These are phyloP conservation scores for Catharus bicknelli DNA, from an alignment of 2,113 vertebrate species.

Conservation along the genomic window DNA sequence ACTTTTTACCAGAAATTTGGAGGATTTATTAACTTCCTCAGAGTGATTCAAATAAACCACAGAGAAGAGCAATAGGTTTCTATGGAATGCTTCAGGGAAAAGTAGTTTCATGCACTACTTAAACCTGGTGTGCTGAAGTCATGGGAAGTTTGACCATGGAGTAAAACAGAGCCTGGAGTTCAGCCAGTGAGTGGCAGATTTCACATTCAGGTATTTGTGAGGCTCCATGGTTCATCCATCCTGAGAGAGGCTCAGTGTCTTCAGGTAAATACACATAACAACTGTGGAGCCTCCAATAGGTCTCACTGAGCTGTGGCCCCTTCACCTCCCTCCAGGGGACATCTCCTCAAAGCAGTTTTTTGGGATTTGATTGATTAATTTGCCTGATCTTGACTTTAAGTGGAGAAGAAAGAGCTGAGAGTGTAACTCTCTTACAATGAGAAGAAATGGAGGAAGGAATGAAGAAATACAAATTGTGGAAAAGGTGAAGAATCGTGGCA, in stretches of 20 bases:
- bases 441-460: neutral
- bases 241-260: neutral
- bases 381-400: neutral
- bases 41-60: neutral
- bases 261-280: neutral
- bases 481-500: neutral
- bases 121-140: slow-evolving; percentile 4
- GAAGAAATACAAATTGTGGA: neutral
- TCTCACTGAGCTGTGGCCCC: neutral
- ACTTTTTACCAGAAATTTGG: slow-evolving; percentile 43
- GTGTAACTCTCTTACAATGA: neutral
- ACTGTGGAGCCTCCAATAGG: neutral
- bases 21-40: slow-evolving; percentile 41
- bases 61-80: slow-evolving; percentile 48
- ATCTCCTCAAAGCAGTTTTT: neutral
- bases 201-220: neutral
- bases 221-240: neutral
- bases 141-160: slow-evolving; percentile 5
- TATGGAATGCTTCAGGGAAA: slow-evolving; percentile 14
- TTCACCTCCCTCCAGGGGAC: neutral
- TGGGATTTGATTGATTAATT: neutral
- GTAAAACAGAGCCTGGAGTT: slow-evolving; percentile 1
- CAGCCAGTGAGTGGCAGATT: neutral
- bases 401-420: neutral
- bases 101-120: slow-evolving; percentile 7